Base-by-base conservation (phyloP, 2,888 invertebrate species). In the Pseudanteris insignis region DNA sequence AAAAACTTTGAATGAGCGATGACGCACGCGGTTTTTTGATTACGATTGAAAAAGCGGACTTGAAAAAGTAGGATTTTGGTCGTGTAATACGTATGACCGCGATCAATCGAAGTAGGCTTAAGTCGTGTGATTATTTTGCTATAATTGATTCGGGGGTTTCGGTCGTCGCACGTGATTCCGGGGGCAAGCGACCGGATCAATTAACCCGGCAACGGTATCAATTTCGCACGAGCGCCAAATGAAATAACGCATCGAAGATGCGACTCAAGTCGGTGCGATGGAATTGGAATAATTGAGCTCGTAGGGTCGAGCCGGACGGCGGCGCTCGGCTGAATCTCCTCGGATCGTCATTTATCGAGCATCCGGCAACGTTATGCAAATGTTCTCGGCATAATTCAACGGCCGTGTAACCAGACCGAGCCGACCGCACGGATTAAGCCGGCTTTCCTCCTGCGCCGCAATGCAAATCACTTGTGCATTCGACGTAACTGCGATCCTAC, bases 361-460 rank as follows among this genome's bases (percentile, higher is more conserved):
- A n/a, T n/a, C 26, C 9, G 48, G 67, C 66, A 68, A 67, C 71
- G 72, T 71, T 74, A 75, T 75, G 74, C 75, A 74, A 75, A 75
- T 74, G 65, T 63, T 66, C 63, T 64, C 65, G 67, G 69, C 70
- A 70, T 75, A 74, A 75, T 70, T 74, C 74, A 74, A 67, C 67
- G 63, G 64, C 64, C 63, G 63, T 62, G 60, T 46, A 61, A 48
- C 62, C 60, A 64, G 61, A 60, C 48, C 51, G 40, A 54, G 44
- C 58, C 63, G 63, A 63, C 63, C 63, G 54, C 63, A 59, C 46
- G 63, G 63, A 63, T 63, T 63, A 63, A 63, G 63, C 63, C 46
- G 46, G 63, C 63, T 63, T 63, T 58, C 53, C 58, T 63, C 50
- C 37, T 37, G 44, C 50, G 24, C 43, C 63, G 14, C 58, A 54